phyloP scores from a whole-genome alignment of 2,797 vertebrate species.

The Threskiornis aethiopicus region DNA sequence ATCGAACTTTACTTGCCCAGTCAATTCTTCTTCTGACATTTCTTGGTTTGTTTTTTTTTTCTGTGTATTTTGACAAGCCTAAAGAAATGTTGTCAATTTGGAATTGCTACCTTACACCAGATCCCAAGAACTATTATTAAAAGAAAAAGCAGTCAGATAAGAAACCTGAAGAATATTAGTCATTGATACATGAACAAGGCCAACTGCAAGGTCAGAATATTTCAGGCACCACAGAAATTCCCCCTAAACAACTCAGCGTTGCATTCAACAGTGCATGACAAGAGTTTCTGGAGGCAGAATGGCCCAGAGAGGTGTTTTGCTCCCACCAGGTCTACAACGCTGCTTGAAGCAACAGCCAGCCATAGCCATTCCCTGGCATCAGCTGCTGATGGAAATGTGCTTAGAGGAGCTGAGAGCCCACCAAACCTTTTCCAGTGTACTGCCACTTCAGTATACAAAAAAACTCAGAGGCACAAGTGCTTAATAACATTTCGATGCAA shows the following conservation, averaged over 20 bases:
- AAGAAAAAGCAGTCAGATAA: not conserved
- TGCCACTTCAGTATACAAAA: not conserved
- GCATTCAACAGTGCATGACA: not conserved
- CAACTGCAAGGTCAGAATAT: not conserved
- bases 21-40: not conserved
- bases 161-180: not conserved
- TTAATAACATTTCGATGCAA: not conserved
- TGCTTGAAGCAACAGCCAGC: not conserved
- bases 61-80: not conserved
- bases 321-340: not conserved
- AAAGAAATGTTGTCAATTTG: not conserved
- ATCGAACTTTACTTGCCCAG: not conserved
- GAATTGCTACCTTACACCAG: not conserved
- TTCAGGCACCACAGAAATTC: not conserved
- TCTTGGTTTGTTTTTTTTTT: not conserved
- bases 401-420: not conserved
- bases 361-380: not conserved
- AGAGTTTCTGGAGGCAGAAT: not conserved
- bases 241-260: not conserved
- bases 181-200: not conserved
- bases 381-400: not conserved
- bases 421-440: not conserved
- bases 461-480: accelerated
- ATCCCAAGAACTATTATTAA: not conserved
- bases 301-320: not conserved